Conservation (phyloP, 2,888 invertebrate genomes). For the Marronus borbonicus region DNA sequence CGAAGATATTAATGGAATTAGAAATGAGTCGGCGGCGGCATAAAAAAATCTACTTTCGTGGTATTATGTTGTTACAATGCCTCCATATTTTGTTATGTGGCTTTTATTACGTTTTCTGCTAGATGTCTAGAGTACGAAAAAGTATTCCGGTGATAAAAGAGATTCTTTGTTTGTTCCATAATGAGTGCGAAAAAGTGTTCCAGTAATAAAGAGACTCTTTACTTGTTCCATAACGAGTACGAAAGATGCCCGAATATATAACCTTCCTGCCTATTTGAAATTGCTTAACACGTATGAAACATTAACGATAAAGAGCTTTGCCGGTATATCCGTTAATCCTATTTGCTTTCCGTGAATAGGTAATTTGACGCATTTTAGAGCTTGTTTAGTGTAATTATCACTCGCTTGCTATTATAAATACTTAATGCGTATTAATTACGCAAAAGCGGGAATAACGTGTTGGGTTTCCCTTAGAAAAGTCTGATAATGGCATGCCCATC, state of each 20-base stretch:
- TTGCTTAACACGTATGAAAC: slow-evolving; percentile 14
- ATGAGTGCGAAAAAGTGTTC: no score
- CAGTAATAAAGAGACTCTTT: background rate
- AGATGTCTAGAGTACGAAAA: slow-evolving; percentile 3
- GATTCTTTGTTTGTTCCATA: no score
- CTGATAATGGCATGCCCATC: no score
- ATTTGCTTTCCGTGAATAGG: slow-evolving; percentile 33
- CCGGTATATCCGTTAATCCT: slow-evolving; percentile 32
- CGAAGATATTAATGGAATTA: slow-evolving; percentile 30
- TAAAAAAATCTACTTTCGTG: background rate
- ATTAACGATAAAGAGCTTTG: slow-evolving; percentile 19
- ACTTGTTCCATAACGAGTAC: no score
- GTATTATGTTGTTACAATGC: slow-evolving; percentile 20
- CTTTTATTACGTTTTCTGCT: slow-evolving; percentile 18
- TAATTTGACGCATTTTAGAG: slow-evolving; percentile 34
- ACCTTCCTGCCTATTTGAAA: background rate
- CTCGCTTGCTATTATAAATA: slow-evolving; percentile 27
- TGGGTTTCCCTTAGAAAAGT: no score
- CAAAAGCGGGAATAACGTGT: no score
- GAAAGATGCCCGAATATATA: background rate
- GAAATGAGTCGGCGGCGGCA: slow-evolving; percentile 17
- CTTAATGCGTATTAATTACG: slow-evolving; percentile 38
- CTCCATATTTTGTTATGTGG: slow-evolving; percentile 33
- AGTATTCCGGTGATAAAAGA: background rate
- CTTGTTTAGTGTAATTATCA: slow-evolving; percentile 42